A percentile compares a stretch with the other conserved stretches of the same genome.
Evolutionary conservation across 2,888 invertebrate genomes (phyloP).

Genomic region (Mellilla xanthometata): DNA sequence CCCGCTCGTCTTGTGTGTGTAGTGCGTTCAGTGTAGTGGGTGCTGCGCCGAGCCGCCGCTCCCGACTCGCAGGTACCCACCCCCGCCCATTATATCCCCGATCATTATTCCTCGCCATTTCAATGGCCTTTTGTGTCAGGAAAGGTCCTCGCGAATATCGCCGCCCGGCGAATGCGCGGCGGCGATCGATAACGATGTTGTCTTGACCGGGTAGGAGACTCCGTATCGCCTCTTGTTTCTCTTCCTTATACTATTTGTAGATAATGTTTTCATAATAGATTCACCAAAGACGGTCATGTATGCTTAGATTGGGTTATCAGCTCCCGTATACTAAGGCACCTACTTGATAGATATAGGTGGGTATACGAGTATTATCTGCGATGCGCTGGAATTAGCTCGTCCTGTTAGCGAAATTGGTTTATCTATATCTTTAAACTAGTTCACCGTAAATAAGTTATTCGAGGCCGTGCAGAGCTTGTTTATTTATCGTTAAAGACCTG

Average conservation of each 20-base stretch:
- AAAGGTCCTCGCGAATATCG: constrained; percentile 44
- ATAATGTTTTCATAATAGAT: constrained; percentile 40
- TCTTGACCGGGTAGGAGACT: constrained; percentile 55
- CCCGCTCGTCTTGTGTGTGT: constrained; percentile 73
- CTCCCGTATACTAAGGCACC: neutral
- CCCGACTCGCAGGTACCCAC: constrained; percentile 64
- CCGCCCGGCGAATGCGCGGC: constrained; percentile 62
- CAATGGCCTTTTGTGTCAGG: constrained; percentile 52
- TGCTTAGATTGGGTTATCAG: constrained; percentile 25
- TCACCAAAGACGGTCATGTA: constrained; percentile 17
- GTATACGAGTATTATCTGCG: constrained; percentile 5
- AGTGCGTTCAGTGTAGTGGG: constrained; percentile 68
- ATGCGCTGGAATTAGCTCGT: constrained; percentile 13
- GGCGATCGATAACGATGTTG: constrained; percentile 79
- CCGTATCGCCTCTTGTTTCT: constrained; percentile 49
- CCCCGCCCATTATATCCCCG: constrained; percentile 22
- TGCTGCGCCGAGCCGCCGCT: constrained; percentile 55
- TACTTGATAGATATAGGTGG: constrained; percentile 4
- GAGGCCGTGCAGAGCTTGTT: constrained; percentile 11
- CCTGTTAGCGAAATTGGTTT: constrained; percentile 18
- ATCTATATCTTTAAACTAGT: constrained; percentile 26
- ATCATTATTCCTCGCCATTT: constrained; percentile 21
- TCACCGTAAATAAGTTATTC: constrained; percentile 16
- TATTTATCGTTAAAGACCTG: neutral
- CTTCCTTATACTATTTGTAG: constrained; percentile 41